Conservation (phyloP, 2,888 invertebrate species). For the Abrostola tripartita region DNA sequence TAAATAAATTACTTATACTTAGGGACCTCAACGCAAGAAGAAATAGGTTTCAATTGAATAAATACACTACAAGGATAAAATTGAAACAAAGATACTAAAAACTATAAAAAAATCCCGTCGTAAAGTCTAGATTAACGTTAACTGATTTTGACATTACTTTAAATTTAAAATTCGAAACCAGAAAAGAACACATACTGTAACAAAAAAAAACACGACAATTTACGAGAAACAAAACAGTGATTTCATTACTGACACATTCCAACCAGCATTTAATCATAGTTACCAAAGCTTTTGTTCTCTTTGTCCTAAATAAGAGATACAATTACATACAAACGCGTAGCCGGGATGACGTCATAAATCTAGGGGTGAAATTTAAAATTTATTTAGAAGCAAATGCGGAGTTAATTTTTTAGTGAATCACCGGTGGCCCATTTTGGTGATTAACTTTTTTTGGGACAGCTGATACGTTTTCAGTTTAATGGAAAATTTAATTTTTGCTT, state of each 20-base stretch:
- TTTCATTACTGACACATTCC: slow-evolving; percentile 42
- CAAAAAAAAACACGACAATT: slow-evolving; percentile 31
- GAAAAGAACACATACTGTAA: not conserved
- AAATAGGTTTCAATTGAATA: too few relatives aligned
- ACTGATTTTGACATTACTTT: not conserved
- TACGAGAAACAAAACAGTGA: slow-evolving; percentile 41
- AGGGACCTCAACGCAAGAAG: too few relatives aligned
- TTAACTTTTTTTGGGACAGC: slow-evolving; percentile 62
- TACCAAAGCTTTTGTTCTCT: slow-evolving; percentile 71
- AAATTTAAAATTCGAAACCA: slow-evolving; percentile 1
- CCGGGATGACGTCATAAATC: slow-evolving; percentile 75
- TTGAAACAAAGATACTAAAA: not conserved
- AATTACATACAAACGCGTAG: slow-evolving; percentile 70
- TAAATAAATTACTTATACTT: too few relatives aligned
- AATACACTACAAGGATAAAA: too few relatives aligned
- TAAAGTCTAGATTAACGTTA: not conserved
- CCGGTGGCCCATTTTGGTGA: slow-evolving; percentile 75
- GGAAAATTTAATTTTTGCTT: slow-evolving; percentile 60
- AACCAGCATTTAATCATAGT: slow-evolving; percentile 63
- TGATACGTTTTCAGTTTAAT: slow-evolving; percentile 58
- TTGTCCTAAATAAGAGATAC: slow-evolving; percentile 77
- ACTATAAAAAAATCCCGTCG: not conserved
- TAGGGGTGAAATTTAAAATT: slow-evolving; percentile 78
- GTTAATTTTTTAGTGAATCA: slow-evolving; percentile 79
- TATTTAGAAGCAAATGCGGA: slow-evolving; percentile 80